Percentiles rank a stretch among this genome's conserved stretches.
Conservation (phyloP, 2,888 invertebrate species). For the Microctonus hyperodae region DNA sequence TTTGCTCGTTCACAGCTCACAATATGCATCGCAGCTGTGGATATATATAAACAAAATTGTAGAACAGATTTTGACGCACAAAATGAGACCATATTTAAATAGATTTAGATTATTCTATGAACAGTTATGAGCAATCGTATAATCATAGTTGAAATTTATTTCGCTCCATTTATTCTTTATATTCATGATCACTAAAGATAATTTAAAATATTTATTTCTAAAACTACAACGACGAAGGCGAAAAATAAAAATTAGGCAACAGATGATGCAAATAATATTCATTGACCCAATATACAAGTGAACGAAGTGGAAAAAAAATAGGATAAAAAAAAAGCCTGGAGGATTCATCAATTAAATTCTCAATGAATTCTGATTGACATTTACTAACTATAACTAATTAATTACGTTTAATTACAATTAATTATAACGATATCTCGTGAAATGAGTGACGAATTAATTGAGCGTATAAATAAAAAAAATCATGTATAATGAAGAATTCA, state of each 20-base stretch:
- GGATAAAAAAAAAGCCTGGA: not conserved
- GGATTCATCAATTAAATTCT: not conserved
- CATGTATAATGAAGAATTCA: not conserved
- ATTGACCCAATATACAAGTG: not conserved
- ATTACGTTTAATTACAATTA: not conserved
- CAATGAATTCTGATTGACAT: not conserved
- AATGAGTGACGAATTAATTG: not conserved
- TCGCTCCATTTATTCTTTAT: not conserved
- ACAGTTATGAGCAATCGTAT: not conserved
- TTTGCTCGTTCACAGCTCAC: not conserved
- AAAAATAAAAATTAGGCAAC: not conserved
- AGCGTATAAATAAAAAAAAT: not conserved
- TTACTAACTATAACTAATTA: not conserved
- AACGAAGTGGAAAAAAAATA: not conserved
- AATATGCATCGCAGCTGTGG: not conserved
- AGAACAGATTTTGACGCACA: not conserved
- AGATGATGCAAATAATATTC: not conserved
- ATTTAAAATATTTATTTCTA: not conserved
- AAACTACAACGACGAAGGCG: conserved; percentile 1
- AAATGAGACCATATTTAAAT: not conserved
- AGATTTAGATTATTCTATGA: not conserved
- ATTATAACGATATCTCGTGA: not conserved
- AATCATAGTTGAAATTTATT: not conserved
- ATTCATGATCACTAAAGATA: not conserved
- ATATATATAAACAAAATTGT: not conserved